phyloP scores from a whole-genome alignment of 2,797 vertebrate genomes.

The Pteropus rufus region DNA sequence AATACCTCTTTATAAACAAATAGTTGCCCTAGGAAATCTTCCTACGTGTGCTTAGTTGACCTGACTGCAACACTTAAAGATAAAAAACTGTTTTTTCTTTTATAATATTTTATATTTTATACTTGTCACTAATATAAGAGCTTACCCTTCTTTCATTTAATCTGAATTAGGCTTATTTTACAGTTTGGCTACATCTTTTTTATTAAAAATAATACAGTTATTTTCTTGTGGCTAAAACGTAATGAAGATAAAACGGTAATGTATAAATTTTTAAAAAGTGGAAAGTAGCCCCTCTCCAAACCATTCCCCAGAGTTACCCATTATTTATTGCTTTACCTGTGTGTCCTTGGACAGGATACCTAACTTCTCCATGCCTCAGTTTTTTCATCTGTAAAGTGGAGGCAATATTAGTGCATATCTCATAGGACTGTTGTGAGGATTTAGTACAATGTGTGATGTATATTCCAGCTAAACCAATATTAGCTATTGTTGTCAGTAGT shows the following conservation, averaged over 20 bases:
- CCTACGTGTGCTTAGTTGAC: neutral
- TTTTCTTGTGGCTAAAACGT: neutral
- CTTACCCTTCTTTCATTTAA: neutral
- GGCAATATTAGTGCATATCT: neutral
- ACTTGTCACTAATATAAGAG: neutral
- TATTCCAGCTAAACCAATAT: neutral
- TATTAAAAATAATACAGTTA: slow-evolving; percentile 12
- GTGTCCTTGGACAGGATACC: neutral
- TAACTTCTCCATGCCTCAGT: neutral
- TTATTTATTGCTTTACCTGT: neutral
- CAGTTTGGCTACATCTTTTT: slow-evolving; percentile 3
- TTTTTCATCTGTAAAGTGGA: slow-evolving; percentile 21
- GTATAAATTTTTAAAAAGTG: neutral
- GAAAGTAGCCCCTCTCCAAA: neutral
- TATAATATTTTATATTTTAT: neutral
- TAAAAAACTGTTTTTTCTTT: neutral
- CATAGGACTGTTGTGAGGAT: neutral
- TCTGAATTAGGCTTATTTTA: slow-evolving; percentile 11
- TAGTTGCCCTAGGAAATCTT: neutral
- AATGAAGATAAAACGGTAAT: neutral
- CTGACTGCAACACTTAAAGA: neutral
- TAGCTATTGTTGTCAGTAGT: neutral
- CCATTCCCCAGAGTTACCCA: neutral
- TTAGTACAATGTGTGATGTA: neutral
- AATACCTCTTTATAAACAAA: neutral